Percentiles rank a stretch among this genome's conserved stretches.
Conservation (phyloP, 2,113 vertebrate genomes). For the Gallinago media region DNA sequence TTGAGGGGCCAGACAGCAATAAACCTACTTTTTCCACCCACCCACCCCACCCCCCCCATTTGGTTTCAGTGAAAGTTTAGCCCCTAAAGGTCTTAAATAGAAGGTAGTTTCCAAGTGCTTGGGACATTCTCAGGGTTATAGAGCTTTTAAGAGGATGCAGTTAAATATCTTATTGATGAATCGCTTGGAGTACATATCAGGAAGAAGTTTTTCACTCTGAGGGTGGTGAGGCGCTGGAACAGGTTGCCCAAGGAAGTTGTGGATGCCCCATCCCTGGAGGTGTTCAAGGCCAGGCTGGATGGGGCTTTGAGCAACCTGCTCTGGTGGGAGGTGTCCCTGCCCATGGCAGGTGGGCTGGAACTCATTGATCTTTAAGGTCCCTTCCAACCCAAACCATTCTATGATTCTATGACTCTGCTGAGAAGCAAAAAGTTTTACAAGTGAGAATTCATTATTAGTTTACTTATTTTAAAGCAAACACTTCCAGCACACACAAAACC, state of each 20-base stretch:
- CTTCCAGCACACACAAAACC: not conserved
- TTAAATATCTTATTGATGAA: not conserved
- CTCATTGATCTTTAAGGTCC: not conserved
- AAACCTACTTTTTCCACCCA: not conserved
- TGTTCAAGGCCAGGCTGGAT: not conserved
- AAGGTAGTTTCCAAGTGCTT: not conserved
- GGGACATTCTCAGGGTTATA: not conserved
- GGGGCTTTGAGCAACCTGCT: not conserved
- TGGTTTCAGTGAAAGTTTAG: not conserved
- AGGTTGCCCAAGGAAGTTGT: not conserved
- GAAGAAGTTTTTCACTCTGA: not conserved
- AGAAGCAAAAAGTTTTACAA: not conserved
- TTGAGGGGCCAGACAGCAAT: not conserved
- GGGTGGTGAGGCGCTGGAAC: not conserved
- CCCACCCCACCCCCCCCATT: too few relatives aligned
- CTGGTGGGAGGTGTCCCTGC: not conserved
- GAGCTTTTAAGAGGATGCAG: not conserved
- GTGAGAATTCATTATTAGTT: not conserved
- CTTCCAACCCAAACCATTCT: not conserved
- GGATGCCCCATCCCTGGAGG: not conserved
- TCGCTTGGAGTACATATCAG: not conserved
- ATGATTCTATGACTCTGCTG: not conserved
- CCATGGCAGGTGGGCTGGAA: not conserved
- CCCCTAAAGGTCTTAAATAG: not conserved
- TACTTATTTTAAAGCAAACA: slow-evolving; percentile 8